Base-by-base conservation (phyloP, 2,797 vertebrate genomes). In the Acanthurus lineatus region DNA sequence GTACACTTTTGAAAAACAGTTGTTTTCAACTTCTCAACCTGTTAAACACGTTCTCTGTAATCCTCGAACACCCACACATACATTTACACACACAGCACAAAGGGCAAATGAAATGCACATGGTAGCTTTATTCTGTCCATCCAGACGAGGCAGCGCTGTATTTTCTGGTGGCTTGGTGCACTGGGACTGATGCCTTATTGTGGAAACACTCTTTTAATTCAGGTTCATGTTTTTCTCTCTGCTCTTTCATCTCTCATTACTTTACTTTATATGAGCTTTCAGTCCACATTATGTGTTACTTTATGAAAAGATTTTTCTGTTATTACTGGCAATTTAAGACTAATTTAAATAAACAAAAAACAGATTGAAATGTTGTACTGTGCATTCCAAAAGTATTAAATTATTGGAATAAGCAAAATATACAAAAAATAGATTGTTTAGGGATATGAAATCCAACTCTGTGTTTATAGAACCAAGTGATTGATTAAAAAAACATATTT, bases 121-220 rank as follows among this genome's bases (percentile, higher is more conserved):
- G 47, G 62, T 61, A 67, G 68, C 54, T 73, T 66, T 25, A 84
- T 73, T 84, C 68, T 80, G 78, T 84, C 78, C 62, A 48, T 35
- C 38, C 11, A 32, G 48, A 60, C 22, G 6, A 59, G 35, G 4
- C 11, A 0, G 11, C 25, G 38, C 16, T 4, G 25, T 20, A 8
- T 28, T 38, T 63, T 38, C 68, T 59, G 11, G 62, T 52, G 65
- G 48, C 77, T 69, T 25, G 1, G 32, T 32, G 10, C 12, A 44
- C 47, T 61, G 75, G 70, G 60, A 67, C 35, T 6, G 44, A 54
- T 32, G 28, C 42, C 15, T 73, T 38, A 20, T 20, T 16, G 15
- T 53, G 25, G 0, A 45, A 9, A 52, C 14, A 40, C 25, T 25
- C 22, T 64, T 16, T 4, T 25, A 40, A 20, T n/a, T 61, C 19